Evolutionary conservation across 2,888 invertebrate genomes (phyloP), one percentile per base, ranked within the genome.

Genomic region (Patella ulyssiponensis): DNA sequence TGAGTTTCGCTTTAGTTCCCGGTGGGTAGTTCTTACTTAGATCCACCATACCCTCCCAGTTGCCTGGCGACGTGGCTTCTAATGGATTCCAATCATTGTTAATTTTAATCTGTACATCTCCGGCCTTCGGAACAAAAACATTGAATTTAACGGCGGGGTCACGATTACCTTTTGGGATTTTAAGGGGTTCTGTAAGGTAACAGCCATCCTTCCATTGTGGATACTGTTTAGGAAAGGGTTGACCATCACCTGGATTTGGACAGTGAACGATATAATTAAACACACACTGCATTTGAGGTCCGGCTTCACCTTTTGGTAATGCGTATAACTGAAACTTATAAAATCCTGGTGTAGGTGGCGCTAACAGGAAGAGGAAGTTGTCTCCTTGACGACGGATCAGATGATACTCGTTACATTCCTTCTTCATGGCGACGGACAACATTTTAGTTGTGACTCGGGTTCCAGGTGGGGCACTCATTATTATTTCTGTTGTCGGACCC

Each of bases 301-400:
- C 89, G 5, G 88, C 89, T 69, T 88, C 86, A 17, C 82, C 82
- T 33, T 78, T 73, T 1, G 88, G 89, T 17, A 88, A 79, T 20
- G 87, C 89, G 80, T 87, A 88, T 51, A 89, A 84, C 76, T 89
- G 88, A 69, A 88, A 86, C 77, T 89, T 89, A 79, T 86, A 89
- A 77, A 86, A 89, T 9, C 89, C 89, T 4, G 85, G 74, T 27
- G 79, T 74, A 0, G 88, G 83, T 1, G 87, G 85, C 15, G 86
- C 83, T 74, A 88, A 83, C 64, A 82, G 84, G 75, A 85, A 89
- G 78, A 86, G 83, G 74, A 84, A 85, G 56, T 84, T 84, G 1
- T 54, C 71, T 9, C 86, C 87, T 75, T 84, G 82, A 58, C 83
- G 81, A 53, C 87, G 85, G 51, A 87, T 81, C 33, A 88, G 81